A percentile compares a stretch with the other conserved stretches of the same genome.
phyloP scores from a whole-genome alignment of 2,888 invertebrate species.

The Sphaerophoria taeniata region DNA sequence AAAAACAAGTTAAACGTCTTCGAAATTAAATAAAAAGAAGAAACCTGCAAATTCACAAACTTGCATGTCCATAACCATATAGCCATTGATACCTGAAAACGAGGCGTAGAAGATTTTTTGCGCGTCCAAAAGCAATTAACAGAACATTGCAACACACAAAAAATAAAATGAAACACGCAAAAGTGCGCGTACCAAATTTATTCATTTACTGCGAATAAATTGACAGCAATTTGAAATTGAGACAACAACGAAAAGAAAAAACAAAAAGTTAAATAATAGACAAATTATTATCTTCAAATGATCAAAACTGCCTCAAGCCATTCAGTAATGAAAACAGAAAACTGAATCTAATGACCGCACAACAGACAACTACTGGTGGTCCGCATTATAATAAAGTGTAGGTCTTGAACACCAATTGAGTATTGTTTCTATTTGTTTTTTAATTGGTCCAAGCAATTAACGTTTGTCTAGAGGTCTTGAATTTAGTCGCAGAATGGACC shows the following conservation, averaged over 20 bases:
- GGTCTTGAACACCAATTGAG: conserved; percentile 51
- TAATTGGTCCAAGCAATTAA: conserved; percentile 58
- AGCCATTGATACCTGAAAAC: conserved; percentile 37
- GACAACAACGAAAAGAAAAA: conserved; percentile 34
- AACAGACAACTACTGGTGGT: not conserved
- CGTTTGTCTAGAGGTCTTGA: conserved; percentile 20
- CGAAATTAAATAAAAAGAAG: conserved; percentile 1
- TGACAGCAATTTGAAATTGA: conserved; percentile 45
- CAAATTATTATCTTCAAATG: conserved; percentile 48
- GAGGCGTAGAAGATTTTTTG: conserved; percentile 51
- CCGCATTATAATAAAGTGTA: conserved; percentile 30
- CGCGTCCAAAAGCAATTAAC: conserved; percentile 22
- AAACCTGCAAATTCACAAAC: conserved; percentile 8
- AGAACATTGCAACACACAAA: conserved; percentile 12
- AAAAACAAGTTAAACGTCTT: conserved; percentile 37
- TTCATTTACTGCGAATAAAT: conserved; percentile 53
- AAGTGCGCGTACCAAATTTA: conserved; percentile 33
- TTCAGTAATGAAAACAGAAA: not conserved
- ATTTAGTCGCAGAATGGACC: not conserved
- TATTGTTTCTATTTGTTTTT: conserved; percentile 14
- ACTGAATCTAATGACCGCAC: conserved; percentile 18
- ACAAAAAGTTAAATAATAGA: not conserved
- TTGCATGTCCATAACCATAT: conserved; percentile 44
- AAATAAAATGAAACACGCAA: conserved; percentile 20
- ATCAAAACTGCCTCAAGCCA: conserved; percentile 50